Base-by-base conservation (phyloP, 2,888 invertebrate genomes). In the Phyto melanocephala region DNA sequence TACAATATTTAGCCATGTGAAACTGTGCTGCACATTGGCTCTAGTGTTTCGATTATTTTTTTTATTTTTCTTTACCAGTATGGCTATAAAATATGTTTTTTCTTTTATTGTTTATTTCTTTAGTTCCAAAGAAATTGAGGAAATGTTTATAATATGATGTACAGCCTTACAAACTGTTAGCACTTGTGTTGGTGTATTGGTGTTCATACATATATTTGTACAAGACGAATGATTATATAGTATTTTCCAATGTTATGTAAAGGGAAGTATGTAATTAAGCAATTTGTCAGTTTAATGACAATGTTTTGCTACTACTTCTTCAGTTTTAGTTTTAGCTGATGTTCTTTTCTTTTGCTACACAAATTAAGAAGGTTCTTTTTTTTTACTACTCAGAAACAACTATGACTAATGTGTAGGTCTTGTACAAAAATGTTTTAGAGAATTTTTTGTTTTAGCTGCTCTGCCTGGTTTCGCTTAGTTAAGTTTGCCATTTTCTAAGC, bases 241-340 rank as follows among this genome's bases (percentile, higher is more conserved):
- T 37, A 20, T 54, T 60, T 60, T 62, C 54, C 45, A 47, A 28
- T 62, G 42, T 45, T 74, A 74, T 67, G 68, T 70, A 47, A 79
- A 78, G 68, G 82, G 84, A 82, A 84, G 82, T 84, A 54, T 70
- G 82, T 82, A 84, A 84, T 84, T 84, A 82, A 81, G 77, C 77
- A 77, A 84, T 84, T 84, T 84, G 83, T 83, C 77, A 83, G 52
- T 80, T 80, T 79, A 75, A 79, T 79, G 79, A 76, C 79, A 82
- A 74, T 74, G 60, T 80, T 80, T 79, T 28, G 28, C 28, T 28
- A 28, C 28, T 28, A 28, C 58, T 65, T 62, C 15, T 56, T 62
- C n/a, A 70, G 47, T 68, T 60, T n/a, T 13, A 58, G 24, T 40
- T 67, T 71, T 60, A 65, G 56, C 40, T 65, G 79, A 28, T 22